phyloP scores from a whole-genome alignment of 2,797 vertebrate genomes.

The Danio choprae region DNA sequence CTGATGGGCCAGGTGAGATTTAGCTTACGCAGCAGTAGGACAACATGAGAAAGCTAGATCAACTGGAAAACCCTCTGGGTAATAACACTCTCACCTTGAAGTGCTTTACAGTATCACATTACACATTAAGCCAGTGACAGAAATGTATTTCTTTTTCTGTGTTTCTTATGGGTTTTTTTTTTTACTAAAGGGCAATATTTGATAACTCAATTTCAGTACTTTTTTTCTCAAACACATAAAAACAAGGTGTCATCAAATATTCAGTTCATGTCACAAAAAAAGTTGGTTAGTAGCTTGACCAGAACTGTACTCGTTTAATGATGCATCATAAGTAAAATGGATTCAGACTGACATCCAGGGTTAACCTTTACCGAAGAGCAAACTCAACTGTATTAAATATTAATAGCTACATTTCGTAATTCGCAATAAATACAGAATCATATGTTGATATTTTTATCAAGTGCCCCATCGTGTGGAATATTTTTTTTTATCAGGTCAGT shows the following conservation, averaged over 20 bases:
- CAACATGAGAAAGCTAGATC: slow-evolving; percentile 10
- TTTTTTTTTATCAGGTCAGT: too few species aligned
- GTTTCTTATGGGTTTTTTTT: neutral
- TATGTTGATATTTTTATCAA: too few species aligned
- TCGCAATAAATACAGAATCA: too few species aligned
- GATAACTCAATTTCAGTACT: neutral
- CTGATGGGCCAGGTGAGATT: slow-evolving; percentile 27
- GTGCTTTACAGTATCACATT: slow-evolving; percentile 27
- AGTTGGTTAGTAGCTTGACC: neutral
- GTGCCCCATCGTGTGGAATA: too few species aligned
- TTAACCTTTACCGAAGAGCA: neutral
- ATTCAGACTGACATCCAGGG: neutral
- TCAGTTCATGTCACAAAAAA: neutral
- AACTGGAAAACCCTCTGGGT: slow-evolving; percentile 25
- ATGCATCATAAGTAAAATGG: neutral
- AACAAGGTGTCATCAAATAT: neutral
- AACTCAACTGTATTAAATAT: neutral
- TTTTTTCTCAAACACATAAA: slow-evolving; percentile 2
- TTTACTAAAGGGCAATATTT: slow-evolving; percentile 21
- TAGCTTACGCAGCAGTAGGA: slow-evolving; percentile 12
- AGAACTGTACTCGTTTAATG: too few species aligned
- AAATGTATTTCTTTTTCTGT: neutral
- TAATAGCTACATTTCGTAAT: too few species aligned
- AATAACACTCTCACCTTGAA: slow-evolving; percentile 29
- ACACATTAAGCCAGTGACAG: neutral